These are phyloP conservation scores for Pelobates cultripes DNA, from an alignment of 2,797 vertebrate genomes.

Conservation along the genomic window DNA sequence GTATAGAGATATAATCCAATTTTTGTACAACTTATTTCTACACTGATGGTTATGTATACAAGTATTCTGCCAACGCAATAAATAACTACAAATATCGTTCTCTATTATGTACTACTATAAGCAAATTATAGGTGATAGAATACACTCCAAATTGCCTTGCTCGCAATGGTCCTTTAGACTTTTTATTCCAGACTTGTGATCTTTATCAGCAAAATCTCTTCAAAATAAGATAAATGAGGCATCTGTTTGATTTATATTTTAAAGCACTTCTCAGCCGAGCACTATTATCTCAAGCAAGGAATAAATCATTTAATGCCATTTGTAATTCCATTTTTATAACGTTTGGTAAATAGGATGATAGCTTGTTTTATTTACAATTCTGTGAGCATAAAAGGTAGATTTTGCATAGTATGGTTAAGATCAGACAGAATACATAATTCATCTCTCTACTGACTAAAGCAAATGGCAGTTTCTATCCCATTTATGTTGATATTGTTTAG, in stretches of 20 bases:
- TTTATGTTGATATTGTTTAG: too few species aligned
- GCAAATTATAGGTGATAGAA: too few species aligned
- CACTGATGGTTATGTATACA: too few species aligned
- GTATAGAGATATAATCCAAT: too few species aligned
- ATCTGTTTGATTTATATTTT: background rate
- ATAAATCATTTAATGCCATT: conserved; percentile 1
- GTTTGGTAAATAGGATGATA: background rate
- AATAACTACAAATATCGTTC: too few species aligned
- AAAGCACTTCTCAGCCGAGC: background rate
- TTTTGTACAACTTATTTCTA: too few species aligned
- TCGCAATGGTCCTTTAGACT: background rate
- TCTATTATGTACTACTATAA: too few species aligned
- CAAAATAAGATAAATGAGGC: background rate
- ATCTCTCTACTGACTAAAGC: background rate
- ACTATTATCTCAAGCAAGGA: background rate
- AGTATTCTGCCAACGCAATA: too few species aligned
- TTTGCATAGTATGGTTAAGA: background rate
- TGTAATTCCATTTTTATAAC: background rate
- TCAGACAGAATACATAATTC: background rate
- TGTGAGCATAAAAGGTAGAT: background rate
- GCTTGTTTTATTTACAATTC: background rate
- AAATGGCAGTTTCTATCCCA: background rate
- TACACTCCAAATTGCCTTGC: too few species aligned
- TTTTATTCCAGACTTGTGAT: background rate
- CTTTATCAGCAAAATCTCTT: background rate